These are phyloP conservation scores for Phoeniculus purpureus DNA, from an alignment of 2,797 vertebrate species.

Conservation along the genomic window DNA sequence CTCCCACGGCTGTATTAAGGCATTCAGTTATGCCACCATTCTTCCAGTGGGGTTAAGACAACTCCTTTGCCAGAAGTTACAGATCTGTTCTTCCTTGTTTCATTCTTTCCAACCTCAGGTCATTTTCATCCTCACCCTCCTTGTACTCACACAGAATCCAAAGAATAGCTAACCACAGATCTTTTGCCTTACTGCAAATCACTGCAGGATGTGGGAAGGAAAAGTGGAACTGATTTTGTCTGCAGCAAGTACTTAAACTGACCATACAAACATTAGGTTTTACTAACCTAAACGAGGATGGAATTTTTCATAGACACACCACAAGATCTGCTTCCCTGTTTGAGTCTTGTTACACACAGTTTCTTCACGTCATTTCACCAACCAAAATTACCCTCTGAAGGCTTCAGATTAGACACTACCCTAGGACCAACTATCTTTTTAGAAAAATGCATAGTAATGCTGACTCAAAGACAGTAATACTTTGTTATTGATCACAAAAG, in stretches of 20 bases:
- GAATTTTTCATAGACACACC: background rate
- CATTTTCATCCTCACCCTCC: background rate
- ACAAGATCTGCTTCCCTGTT: background rate
- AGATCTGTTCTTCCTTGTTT: background rate
- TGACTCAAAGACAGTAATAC: background rate
- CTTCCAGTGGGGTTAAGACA: background rate
- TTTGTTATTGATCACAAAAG: background rate
- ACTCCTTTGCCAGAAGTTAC: background rate
- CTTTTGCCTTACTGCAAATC: background rate
- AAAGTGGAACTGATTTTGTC: background rate
- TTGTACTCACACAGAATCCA: background rate
- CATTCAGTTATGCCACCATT: background rate
- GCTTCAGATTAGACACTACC: background rate
- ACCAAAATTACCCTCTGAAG: background rate
- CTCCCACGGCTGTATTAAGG: background rate
- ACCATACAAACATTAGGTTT: background rate
- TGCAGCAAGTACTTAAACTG: background rate
- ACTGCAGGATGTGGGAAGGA: background rate
- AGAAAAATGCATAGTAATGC: background rate
- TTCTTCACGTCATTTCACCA: background rate
- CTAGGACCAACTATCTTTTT: background rate
- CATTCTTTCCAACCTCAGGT: background rate
- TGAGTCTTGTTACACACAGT: background rate
- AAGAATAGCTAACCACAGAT: background rate
- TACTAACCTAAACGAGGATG: background rate